Conservation (phyloP, 2,797 vertebrate species). For the Dendrocincla tyrannina region DNA sequence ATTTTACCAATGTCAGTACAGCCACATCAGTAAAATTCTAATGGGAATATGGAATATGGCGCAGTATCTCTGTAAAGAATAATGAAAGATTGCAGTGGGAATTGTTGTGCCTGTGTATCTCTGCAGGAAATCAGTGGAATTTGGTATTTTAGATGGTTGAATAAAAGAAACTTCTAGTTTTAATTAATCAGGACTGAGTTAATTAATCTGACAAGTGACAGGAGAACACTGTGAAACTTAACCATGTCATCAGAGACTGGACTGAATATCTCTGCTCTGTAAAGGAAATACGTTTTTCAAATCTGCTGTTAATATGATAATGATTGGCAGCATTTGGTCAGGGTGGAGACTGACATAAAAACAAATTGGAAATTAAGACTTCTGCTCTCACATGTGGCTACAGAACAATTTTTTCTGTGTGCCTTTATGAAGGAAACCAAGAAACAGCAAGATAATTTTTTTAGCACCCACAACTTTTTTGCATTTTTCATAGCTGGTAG, state of each 20-base stretch:
- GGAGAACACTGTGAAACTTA: slow-evolving; percentile 13
- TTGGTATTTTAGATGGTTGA: slow-evolving; percentile 23
- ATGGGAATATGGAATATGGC: slow-evolving; percentile 13
- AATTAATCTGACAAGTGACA: slow-evolving; percentile 2
- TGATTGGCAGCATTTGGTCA: not conserved
- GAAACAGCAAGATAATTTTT: not conserved
- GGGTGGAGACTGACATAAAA: not conserved
- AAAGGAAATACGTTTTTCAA: not conserved
- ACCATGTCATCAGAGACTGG: not conserved
- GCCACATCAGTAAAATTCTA: slow-evolving; percentile 13
- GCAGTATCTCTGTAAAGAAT: slow-evolving; percentile 21
- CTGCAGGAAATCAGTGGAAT: slow-evolving; percentile 45
- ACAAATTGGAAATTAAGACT: not conserved
- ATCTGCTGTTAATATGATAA: slow-evolving; percentile 3
- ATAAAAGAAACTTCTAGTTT: slow-evolving; percentile 23
- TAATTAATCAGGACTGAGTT: slow-evolving; percentile 22
- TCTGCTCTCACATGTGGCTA: not conserved
- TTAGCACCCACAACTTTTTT: not conserved
- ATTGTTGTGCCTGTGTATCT: slow-evolving; percentile 39
- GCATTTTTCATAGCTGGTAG: not conserved
- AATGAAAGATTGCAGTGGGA: slow-evolving; percentile 50
- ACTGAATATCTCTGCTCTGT: not conserved
- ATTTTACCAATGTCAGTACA: slow-evolving; percentile 14
- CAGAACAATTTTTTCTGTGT: not conserved
- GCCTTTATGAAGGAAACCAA: not conserved